Evolutionary conservation across 2,888 invertebrate species (phyloP).

Genomic region (Erebia palarica): DNA sequence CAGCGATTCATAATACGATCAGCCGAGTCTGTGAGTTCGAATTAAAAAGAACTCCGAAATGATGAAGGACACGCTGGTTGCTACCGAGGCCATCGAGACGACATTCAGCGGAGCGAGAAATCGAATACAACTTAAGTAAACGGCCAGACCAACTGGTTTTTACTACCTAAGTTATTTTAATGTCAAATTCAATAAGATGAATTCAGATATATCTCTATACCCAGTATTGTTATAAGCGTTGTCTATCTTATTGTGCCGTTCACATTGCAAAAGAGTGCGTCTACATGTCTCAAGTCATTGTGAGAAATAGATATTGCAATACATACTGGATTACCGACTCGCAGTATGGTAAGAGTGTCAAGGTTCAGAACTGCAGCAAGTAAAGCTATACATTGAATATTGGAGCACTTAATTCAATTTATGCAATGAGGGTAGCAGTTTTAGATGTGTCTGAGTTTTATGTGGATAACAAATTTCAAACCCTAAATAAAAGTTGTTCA

Average conservation of each 20-base stretch:
- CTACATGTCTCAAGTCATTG: slow-evolving; percentile 44
- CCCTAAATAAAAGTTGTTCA: background rate
- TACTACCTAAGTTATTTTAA: slow-evolving; percentile 21
- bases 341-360: slow-evolving; percentile 62
- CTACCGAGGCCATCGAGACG: slow-evolving; percentile 38
- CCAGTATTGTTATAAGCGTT: slow-evolving; percentile 14
- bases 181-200: slow-evolving; percentile 18
- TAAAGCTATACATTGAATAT: slow-evolving; percentile 47
- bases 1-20: slow-evolving; percentile 29
- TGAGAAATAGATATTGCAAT: slow-evolving; percentile 62
- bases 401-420: background rate
- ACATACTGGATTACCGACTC: slow-evolving; percentile 61
- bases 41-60: slow-evolving; percentile 29
- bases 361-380: slow-evolving; percentile 47
- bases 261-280: slow-evolving; percentile 40
- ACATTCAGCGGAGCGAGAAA: slow-evolving; percentile 46
- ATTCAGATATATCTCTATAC: slow-evolving; percentile 18
- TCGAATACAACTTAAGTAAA: slow-evolving; percentile 43
- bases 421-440: background rate
- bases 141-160: slow-evolving; percentile 36
- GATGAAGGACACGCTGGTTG: slow-evolving; percentile 35
- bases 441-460: background rate
- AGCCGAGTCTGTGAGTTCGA: slow-evolving; percentile 22
- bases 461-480: background rate
- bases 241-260: slow-evolving; percentile 29